Evolutionary conservation across 2,888 invertebrate genomes (phyloP).

Genomic region (Syrista parreyssii): DNA sequence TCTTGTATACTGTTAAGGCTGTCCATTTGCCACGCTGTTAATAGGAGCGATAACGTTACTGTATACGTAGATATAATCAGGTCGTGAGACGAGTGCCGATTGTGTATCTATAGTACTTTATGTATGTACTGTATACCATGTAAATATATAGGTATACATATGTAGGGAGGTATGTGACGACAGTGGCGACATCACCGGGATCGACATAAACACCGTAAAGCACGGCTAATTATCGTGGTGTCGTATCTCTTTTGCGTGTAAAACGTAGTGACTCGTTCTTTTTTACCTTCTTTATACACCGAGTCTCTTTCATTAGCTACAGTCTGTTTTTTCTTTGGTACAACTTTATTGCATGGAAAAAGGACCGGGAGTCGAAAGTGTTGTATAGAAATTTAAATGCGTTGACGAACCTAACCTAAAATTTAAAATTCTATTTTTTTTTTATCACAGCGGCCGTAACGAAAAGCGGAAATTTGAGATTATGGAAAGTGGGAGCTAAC

Average conservation of each 20-base stretch:
- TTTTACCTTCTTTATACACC: neutral
- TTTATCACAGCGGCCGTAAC: neutral
- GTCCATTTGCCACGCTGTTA: neutral
- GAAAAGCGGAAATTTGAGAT: neutral
- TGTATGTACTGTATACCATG: neutral
- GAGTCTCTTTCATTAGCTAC: neutral
- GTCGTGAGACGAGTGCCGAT: neutral
- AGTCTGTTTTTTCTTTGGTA: neutral
- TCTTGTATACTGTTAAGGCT: neutral
- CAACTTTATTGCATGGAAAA: neutral
- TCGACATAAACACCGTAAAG: neutral
- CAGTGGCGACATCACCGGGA: neutral
- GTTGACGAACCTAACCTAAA: neutral
- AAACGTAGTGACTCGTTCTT: neutral
- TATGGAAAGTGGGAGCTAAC: neutral
- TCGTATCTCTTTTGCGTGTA: neutral
- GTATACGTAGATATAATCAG: neutral
- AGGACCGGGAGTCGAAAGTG: neutral
- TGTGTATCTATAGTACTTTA: neutral
- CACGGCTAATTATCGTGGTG: neutral
- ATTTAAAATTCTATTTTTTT: neutral
- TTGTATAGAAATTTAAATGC: neutral
- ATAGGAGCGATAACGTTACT: neutral
- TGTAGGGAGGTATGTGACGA: neutral
- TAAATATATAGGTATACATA: neutral